Conservation (phyloP, 1,140 invertebrate genomes). For the Drosophila micromelanica region DNA sequence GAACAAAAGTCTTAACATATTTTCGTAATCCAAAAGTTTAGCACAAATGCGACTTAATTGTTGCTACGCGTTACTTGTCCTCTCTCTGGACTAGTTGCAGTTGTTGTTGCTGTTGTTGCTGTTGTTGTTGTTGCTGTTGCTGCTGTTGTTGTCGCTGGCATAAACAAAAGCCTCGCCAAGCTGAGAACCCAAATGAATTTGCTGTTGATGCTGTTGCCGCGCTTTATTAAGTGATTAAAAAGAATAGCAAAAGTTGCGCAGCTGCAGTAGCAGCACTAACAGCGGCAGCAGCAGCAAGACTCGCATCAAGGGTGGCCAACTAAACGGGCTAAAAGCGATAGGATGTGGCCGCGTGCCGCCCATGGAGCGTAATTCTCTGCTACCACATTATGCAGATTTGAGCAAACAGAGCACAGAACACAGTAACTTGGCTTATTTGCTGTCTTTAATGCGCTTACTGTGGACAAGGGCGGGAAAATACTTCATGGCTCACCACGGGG, state of each 20-base stretch:
- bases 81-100: conserved; percentile 9
- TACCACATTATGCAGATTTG: conserved; percentile 38
- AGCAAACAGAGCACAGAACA: conserved; percentile 15
- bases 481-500: background rate
- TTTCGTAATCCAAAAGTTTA: conserved; percentile 78
- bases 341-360: background rate
- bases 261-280: conserved; percentile 10
- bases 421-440: conserved; percentile 34
- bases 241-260: conserved; percentile 32
- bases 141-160: too few species aligned
- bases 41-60: conserved; percentile 80
- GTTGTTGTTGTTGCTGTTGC: conserved; percentile 17
- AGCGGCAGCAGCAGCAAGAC: conserved; percentile 1
- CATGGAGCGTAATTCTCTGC: conserved; percentile 8
- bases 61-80: conserved; percentile 54
- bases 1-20: conserved; percentile 81
- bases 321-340: conserved; percentile 14
- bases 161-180: conserved; percentile 53
- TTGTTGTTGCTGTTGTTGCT: conserved; percentile 9
- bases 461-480: background rate
- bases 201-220: conserved; percentile 59
- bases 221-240: conserved; percentile 74
- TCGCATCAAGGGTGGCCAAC: conserved; percentile 16
- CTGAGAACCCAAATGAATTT: conserved; percentile 52
- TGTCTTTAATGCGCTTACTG: conserved; percentile 35